Evolutionary conservation across 2,797 vertebrate species (phyloP).

Genomic region (Huso huso): DNA sequence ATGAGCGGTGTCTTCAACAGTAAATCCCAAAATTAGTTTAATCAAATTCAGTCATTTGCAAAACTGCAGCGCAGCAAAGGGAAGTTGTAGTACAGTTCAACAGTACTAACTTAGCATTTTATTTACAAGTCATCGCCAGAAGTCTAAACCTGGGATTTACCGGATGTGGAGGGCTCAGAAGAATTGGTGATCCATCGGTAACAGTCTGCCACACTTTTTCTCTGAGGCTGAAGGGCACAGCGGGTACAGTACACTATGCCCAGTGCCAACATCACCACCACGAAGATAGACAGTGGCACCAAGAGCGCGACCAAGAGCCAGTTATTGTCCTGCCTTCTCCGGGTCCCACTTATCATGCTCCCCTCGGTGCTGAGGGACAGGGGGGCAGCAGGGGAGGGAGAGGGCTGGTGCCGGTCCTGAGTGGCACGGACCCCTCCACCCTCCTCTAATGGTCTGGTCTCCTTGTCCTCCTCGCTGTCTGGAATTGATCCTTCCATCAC

Average conservation of each 20-base stretch:
- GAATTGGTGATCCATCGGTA: slow-evolving; percentile 76
- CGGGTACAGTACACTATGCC: slow-evolving; percentile 87
- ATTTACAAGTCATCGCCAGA: background rate
- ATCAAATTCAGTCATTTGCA: background rate
- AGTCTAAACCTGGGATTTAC: slow-evolving; percentile 50
- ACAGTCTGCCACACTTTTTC: slow-evolving; percentile 70
- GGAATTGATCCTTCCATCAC: slow-evolving; percentile 15
- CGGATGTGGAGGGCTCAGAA: slow-evolving; percentile 44
- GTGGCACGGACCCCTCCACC: slow-evolving; percentile 12
- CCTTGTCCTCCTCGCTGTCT: slow-evolving; percentile 5
- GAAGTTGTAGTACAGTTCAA: background rate
- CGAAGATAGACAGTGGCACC: slow-evolving; percentile 77
- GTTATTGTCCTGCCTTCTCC: slow-evolving; percentile 66
- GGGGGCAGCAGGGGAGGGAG: slow-evolving; percentile 12
- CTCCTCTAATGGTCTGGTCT: slow-evolving; percentile 10
- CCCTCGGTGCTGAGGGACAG: slow-evolving; percentile 18
- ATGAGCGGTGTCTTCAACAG: background rate
- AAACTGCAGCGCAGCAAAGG: background rate
- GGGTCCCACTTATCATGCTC: slow-evolving; percentile 15
- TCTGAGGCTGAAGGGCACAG: slow-evolving; percentile 71
- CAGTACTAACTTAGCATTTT: background rate
- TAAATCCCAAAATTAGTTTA: background rate
- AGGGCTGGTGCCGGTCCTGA: background rate
- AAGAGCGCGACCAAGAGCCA: slow-evolving; percentile 81
- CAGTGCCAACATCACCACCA: slow-evolving; percentile 78